Evolutionary conservation across 2,797 vertebrate species (phyloP).

Genomic region (Arrhamphus sclerolepis): DNA sequence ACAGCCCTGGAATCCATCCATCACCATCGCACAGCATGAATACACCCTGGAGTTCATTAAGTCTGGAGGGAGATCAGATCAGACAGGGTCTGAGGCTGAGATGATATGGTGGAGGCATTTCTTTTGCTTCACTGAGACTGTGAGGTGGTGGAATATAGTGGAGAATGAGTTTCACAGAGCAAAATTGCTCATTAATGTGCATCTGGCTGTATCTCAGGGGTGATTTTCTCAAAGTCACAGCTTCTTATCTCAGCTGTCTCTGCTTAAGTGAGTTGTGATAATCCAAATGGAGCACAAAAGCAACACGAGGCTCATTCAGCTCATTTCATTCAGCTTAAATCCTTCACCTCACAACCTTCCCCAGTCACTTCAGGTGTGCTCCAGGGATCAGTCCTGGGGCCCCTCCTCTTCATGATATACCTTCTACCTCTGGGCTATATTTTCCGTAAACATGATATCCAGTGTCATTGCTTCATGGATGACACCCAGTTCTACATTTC

Average conservation of each 20-base stretch:
- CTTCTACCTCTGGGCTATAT: no score
- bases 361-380: no score
- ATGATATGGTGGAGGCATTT: slow-evolving; percentile 30
- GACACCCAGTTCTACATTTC: no score
- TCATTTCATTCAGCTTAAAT: no score
- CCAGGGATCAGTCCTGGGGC: no score
- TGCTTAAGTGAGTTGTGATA: slow-evolving; percentile 18
- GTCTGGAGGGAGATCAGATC: slow-evolving; percentile 43
- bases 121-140: slow-evolving; percentile 17
- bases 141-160: slow-evolving; percentile 16
- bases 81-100: slow-evolving; percentile 36
- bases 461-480: no score
- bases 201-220: slow-evolving; percentile 2
- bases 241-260: slow-evolving; percentile 19
- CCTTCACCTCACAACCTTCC: no score
- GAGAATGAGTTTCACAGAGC: slow-evolving; percentile 5
- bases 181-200: background rate
- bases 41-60: slow-evolving; percentile 49
- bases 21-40: slow-evolving; percentile 34
- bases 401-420: no score
- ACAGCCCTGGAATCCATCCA: slow-evolving; percentile 33
- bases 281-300: background rate
- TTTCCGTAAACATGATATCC: no score
- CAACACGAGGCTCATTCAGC: background rate
- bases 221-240: slow-evolving; percentile 10